phyloP scores from a whole-genome alignment of 2,113 vertebrate species.

The Tenrec ecaudatus region DNA sequence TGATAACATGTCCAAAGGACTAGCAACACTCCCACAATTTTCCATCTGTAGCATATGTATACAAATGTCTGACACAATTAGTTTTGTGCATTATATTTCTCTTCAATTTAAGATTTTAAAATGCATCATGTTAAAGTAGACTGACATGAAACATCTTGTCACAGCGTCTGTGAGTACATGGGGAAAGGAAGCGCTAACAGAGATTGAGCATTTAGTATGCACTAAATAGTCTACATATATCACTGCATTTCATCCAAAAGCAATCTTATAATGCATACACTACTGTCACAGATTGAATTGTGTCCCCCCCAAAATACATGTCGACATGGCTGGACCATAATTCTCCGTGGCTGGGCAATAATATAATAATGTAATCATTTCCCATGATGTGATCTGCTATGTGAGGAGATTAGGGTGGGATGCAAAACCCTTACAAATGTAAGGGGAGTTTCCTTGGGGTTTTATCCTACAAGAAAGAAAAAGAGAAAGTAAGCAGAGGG shows the following conservation, averaged over 20 bases:
- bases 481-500: no score
- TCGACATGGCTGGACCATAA: no score
- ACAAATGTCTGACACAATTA: conserved; percentile 63
- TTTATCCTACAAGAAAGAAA: no score
- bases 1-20: background rate
- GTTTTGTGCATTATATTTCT: conserved; percentile 49
- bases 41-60: conserved; percentile 64
- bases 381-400: no score
- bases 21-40: conserved; percentile 62
- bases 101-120: conserved; percentile 63
- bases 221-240: background rate
- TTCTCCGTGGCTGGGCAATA: no score
- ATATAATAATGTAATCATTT: no score
- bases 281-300: background rate
- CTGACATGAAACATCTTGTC: conserved; percentile 53
- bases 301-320: no score
- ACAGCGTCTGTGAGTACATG: background rate
- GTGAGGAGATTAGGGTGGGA: no score
- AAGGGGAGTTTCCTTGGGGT: no score
- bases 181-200: background rate
- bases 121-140: conserved; percentile 55
- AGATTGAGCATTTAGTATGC: conserved; percentile 13
- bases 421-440: no score
- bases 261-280: background rate
- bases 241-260: background rate